Evolutionary conservation across 1,140 invertebrate species (phyloP), one percentile per base, ranked within the genome.

Genomic region (Saxidomus purpurata): DNA sequence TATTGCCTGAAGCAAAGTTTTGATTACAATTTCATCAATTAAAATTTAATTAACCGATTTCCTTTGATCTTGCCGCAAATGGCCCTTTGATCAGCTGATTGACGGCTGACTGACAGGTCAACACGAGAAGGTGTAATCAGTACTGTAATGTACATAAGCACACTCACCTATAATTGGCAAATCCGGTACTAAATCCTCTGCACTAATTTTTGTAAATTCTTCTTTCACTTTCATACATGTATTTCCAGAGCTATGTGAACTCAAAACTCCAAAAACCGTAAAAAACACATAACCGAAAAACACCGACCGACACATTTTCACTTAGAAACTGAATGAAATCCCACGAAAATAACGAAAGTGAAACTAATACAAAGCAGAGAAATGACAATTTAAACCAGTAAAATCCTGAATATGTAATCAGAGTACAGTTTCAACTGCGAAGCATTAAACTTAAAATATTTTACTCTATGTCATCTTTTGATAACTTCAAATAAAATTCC

Each of bases 201-300:
- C 31, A 38, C 43, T 74, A 31, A 85, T 85, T 85, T 85, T 85
- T 49, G 67, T 13, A 74, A 85, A 85, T 59, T 85, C 83, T 25
- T 85, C 83, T 74, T 85, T 85, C 4, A 85, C 83, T 52, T 38
- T 74, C n/a, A 52, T 22, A 55, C 83, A 85, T 38, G 40, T 74
- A 52, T 36, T 36, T 31, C 69, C 83, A 55, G 63, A 9, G 59
- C 34, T 76, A 8, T 74, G 69, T 25, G 83, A 74, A 74, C 76
- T 49, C 19, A 85, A 71, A 38, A 85, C 19, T 85, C 83, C 83
- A 52, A 85, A 55, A 31, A 34, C 19, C 6, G 36, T 49, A 15
- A 43, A 74, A 28, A 85, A 34, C 9, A 85, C 67, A 85, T 22
- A 71, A 34, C 28, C 49, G 31, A 85, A 49, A 15, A 52, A 34